Evolutionary conservation across 92 coral and sea anemone genomes (phyloP).

Genomic region (Zoanthus gigantus): DNA sequence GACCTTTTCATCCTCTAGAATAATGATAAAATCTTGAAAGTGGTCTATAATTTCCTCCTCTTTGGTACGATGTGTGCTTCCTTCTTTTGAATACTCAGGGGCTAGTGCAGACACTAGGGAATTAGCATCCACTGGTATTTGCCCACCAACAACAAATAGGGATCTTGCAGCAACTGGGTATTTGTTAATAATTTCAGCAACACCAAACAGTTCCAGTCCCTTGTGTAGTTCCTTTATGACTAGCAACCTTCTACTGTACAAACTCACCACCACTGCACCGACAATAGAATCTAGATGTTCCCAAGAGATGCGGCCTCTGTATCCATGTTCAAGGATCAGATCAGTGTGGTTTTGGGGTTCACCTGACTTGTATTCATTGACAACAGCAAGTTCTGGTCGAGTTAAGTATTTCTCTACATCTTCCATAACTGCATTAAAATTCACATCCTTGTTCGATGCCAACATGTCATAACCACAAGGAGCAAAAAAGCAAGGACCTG

Average conservation of each 20-base stretch:
- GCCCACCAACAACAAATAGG: constrained; percentile 49
- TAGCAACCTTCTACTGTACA: constrained; percentile 43
- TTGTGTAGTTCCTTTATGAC: background rate
- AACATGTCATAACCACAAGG: constrained; percentile 62
- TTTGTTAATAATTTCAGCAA: background rate
- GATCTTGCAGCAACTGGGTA: background rate
- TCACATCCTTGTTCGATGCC: constrained; percentile 46
- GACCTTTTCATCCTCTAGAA: constrained; percentile 59
- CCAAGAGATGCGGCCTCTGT: background rate
- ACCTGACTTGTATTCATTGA: background rate
- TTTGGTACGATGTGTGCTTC: constrained; percentile 23
- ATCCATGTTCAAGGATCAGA: background rate
- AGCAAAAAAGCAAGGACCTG: constrained; percentile 65
- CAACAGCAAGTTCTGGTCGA: background rate
- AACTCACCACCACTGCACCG: background rate
- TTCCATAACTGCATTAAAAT: background rate
- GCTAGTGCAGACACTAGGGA: constrained; percentile 64
- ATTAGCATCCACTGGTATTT: constrained; percentile 24
- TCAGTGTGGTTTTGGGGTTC: background rate
- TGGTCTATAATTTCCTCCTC: constrained; percentile 65
- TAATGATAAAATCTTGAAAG: constrained; percentile 68
- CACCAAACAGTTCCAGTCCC: background rate
- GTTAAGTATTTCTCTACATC: background rate
- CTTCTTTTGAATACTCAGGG: constrained; percentile 57
- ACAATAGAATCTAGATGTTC: background rate